Conservation (phyloP, 2,113 vertebrate species). For the Phylloscopus whistleri region DNA sequence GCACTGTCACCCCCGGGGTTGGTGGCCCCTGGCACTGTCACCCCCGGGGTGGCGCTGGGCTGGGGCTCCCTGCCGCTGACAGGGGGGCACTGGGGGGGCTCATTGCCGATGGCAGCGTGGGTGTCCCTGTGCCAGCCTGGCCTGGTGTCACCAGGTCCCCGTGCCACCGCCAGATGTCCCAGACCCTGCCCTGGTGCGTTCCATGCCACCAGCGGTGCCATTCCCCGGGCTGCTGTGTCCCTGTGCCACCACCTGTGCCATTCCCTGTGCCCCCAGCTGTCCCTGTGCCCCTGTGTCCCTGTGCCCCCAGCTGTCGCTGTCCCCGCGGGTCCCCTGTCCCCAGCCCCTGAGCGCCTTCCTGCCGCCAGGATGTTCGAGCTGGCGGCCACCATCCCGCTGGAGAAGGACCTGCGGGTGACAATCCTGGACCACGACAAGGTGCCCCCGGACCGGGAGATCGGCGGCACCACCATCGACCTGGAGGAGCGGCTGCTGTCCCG, state of each 20-base stretch:
- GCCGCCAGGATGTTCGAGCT: constrained; percentile 68
- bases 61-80: no score
- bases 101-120: neutral
- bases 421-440: constrained; percentile 71
- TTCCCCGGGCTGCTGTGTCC: no score
- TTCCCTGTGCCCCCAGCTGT: no score
- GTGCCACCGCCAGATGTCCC: neutral
- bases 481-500: constrained; percentile 74
- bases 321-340: neutral
- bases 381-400: constrained; percentile 64
- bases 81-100: neutral
- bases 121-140: neutral
- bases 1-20: no score
- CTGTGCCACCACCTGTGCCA: no score
- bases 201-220: no score
- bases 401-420: constrained; percentile 74
- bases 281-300: neutral
- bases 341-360: neutral
- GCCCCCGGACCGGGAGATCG: constrained; percentile 69
- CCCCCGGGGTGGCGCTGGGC: neutral
- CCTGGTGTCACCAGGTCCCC: rapidly evolving
- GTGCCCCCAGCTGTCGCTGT: neutral
- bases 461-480: constrained; percentile 74
- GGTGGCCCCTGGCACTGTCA: no score
- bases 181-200: no score